Evolutionary conservation across 2,797 vertebrate species (phyloP).

Genomic region (Poliocrania exsul): DNA sequence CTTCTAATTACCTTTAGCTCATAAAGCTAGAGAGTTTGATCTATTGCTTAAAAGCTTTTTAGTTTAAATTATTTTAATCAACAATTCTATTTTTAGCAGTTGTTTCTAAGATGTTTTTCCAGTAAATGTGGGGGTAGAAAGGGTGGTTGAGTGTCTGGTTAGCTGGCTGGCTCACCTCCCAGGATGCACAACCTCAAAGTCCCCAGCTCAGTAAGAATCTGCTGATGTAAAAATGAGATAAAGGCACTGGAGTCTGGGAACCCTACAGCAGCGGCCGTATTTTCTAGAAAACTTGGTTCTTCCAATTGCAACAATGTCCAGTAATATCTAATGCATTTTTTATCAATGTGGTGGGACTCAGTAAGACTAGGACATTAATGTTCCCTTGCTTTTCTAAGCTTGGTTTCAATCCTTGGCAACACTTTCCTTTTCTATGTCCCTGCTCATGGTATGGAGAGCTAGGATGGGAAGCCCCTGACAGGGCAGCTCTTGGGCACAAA

Average conservation of each 20-base stretch:
- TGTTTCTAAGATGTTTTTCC: constrained; percentile 32
- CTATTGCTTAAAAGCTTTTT: constrained; percentile 55
- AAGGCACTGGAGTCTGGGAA: neutral
- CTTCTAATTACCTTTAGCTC: constrained; percentile 61
- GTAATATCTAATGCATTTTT: neutral
- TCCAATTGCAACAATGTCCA: neutral
- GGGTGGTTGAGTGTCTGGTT: neutral
- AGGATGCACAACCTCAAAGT: neutral
- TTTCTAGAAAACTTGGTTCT: neutral
- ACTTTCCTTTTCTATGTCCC: neutral
- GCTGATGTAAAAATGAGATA: neutral
- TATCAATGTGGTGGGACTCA: neutral
- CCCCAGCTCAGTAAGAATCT: neutral
- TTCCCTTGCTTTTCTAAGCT: neutral
- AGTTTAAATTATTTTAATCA: constrained; percentile 59
- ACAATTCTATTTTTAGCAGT: constrained; percentile 56
- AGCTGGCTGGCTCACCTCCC: constrained; percentile 11
- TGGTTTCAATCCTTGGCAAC: neutral
- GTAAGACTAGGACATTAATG: neutral
- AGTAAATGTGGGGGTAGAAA: neutral
- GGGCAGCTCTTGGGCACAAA: neutral
- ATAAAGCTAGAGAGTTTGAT: constrained; percentile 49
- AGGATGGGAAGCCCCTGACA: neutral
- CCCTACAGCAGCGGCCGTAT: neutral
- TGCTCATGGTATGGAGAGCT: neutral